phyloP scores from a whole-genome alignment of 2,113 vertebrate species.

The Solea senegalensis region DNA sequence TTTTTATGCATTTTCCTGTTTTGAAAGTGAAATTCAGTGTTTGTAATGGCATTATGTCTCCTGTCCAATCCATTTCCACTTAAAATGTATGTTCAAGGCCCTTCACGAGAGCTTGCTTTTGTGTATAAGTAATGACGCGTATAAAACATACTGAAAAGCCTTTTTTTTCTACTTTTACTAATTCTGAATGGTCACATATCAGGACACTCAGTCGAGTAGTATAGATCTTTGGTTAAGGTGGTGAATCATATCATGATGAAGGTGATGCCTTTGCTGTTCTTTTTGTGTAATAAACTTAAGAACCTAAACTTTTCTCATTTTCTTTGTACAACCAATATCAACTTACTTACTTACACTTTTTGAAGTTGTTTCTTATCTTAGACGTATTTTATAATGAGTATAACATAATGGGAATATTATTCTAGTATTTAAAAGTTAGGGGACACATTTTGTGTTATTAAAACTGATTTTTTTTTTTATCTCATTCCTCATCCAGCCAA shows the following conservation, averaged over 20 bases:
- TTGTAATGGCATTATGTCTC: conserved; percentile 31
- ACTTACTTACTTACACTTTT: too few relatives aligned
- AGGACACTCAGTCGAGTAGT: conserved; percentile 59
- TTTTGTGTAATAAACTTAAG: conserved; percentile 78
- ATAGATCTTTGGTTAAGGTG: conserved; percentile 49
- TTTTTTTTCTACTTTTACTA: conserved; percentile 74
- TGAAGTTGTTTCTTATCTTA: too few relatives aligned
- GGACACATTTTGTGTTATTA: too few relatives aligned
- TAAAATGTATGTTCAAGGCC: conserved; percentile 74
- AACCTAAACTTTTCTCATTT: conserved; percentile 2
- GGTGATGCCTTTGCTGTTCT: conserved; percentile 75
- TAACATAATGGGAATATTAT: too few relatives aligned
- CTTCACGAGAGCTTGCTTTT: conserved; percentile 81
- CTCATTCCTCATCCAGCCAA: neutral
- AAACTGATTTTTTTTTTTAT: too few relatives aligned
- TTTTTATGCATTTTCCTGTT: conserved; percentile 41
- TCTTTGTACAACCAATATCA: too few relatives aligned
- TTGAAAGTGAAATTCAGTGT: conserved; percentile 30
- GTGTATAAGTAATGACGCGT: conserved; percentile 66
- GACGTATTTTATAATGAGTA: too few relatives aligned
- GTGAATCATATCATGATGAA: conserved; percentile 61
- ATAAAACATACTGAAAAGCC: conserved; percentile 41
- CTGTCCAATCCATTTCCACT: conserved; percentile 29
- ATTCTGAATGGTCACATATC: conserved; percentile 63
- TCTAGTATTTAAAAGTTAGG: too few relatives aligned